These are phyloP conservation scores for Rana temporaria DNA, from an alignment of 2,113 vertebrate genomes.

Conservation along the genomic window DNA sequence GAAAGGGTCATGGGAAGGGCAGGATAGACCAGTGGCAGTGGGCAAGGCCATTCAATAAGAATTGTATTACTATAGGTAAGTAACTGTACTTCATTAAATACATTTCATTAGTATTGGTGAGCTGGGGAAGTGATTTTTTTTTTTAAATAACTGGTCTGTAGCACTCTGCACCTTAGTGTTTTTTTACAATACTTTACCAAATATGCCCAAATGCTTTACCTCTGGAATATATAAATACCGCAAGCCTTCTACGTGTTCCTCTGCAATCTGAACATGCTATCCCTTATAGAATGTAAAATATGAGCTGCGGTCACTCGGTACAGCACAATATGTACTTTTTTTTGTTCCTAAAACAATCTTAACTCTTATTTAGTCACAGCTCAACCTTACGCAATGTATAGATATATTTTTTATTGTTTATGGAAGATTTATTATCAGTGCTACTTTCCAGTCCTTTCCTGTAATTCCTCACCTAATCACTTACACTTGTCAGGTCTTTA, in stretches of 20 bases:
- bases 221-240: neutral
- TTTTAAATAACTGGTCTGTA: too few species aligned
- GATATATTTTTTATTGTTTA: constrained; percentile 35
- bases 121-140: too few species aligned
- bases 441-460: constrained; percentile 36
- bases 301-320: constrained; percentile 3
- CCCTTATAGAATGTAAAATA: constrained; percentile 23
- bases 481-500: constrained; percentile 36
- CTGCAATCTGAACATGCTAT: neutral
- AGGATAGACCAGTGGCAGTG: too few species aligned
- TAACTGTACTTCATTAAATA: too few species aligned
- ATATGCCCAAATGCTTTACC: neutral
- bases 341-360: constrained; percentile 18
- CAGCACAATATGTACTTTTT: constrained; percentile 30
- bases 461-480: constrained; percentile 45
- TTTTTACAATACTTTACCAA: too few species aligned
- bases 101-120: too few species aligned
- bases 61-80: too few species aligned
- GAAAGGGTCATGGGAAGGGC: too few species aligned
- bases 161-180: too few species aligned
- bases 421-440: constrained; percentile 46
- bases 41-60: too few species aligned
- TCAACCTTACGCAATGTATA: constrained; percentile 5
- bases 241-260: neutral
- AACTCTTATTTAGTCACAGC: constrained; percentile 28